Conservation (phyloP, 2,888 invertebrate species). For the Resseliella maxima region DNA sequence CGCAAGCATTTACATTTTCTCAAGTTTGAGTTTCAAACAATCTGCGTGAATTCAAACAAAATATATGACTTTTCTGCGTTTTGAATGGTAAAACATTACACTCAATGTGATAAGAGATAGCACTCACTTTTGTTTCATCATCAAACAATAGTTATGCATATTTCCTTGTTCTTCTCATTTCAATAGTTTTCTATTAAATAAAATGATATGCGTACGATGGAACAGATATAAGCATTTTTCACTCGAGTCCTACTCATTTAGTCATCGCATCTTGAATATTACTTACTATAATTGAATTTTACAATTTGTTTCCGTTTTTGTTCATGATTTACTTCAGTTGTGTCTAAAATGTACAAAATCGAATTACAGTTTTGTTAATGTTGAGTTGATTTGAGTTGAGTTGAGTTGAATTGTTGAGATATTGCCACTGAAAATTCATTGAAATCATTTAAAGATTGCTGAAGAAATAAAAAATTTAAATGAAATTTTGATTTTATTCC, state of each 20-base stretch:
- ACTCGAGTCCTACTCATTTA: background rate
- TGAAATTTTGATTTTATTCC: conserved; percentile 38
- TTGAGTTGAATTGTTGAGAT: background rate
- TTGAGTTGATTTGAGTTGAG: no score
- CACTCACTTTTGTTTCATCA: conserved; percentile 11
- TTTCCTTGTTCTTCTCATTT: background rate
- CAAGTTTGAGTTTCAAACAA: conserved; percentile 3
- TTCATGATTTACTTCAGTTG: conserved; percentile 14
- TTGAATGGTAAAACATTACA: conserved; percentile 9
- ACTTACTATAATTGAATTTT: conserved; percentile 16
- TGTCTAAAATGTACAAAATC: background rate
- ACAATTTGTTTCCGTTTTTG: conserved; percentile 12
- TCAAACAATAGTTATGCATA: conserved; percentile 23
- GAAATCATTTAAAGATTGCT: background rate
- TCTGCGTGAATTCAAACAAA: conserved; percentile 30
- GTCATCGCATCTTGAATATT: background rate
- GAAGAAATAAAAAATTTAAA: background rate
- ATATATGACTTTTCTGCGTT: conserved; percentile 5
- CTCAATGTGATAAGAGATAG: conserved; percentile 2
- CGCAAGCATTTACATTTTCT: conserved; percentile 14
- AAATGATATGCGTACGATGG: background rate
- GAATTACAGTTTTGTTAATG: background rate
- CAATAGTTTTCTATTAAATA: background rate
- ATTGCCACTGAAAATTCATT: background rate
- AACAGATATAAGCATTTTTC: background rate